Base-by-base conservation (phyloP, 2,888 invertebrate species). In the Camptogramma bilineatum region DNA sequence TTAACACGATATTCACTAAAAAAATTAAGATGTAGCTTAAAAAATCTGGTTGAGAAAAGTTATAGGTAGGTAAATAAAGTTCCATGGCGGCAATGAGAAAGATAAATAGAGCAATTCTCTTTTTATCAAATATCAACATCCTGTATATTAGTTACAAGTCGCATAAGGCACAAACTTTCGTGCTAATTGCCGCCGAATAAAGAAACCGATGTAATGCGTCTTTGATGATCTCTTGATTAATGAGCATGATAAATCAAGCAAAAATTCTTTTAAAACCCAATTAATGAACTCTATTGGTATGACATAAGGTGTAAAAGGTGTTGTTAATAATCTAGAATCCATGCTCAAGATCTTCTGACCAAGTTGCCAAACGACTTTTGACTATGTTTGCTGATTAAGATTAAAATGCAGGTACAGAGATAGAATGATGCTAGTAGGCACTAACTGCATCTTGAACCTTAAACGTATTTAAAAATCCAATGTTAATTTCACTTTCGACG, bases 161-260 rank as follows among this genome's bases (percentile, higher is more conserved):
- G 44, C 61, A 62, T 62, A 55, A 46, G 46, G 50, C 59, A 73
- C 75, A 74, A 73, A 77, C 79, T 80, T 80, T 80, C 28, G 28
- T 74, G 68, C 73, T 82, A 79, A 85, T 86, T 84, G 83, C 86
- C 85, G 80, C 76, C 73, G 61, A 74, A 85, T 82, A 84, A 85
- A 81, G 74, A 81, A 28, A 28, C 28, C 28, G 28, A 81, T 76
- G 62, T 87, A 86, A 87, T 87, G 81, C 73, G 79, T 82, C 84
- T 87, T 82, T 86, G 84, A 90, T 86, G 77, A 80, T 75, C 28
- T 28, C 7, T 83, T 83, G 85, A 87, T 85, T 82, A 84, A 82
- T 79, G 73, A 79, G 77, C 79, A 84, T 84, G 85, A 87, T 87
- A 82, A 86, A 83, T 85, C 81, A 83, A 80, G 82, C 50, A 58